Evolutionary conservation across 1,140 invertebrate genomes (phyloP), one percentile per base, ranked within the genome.

Genomic region (Cotesia vestalis): DNA sequence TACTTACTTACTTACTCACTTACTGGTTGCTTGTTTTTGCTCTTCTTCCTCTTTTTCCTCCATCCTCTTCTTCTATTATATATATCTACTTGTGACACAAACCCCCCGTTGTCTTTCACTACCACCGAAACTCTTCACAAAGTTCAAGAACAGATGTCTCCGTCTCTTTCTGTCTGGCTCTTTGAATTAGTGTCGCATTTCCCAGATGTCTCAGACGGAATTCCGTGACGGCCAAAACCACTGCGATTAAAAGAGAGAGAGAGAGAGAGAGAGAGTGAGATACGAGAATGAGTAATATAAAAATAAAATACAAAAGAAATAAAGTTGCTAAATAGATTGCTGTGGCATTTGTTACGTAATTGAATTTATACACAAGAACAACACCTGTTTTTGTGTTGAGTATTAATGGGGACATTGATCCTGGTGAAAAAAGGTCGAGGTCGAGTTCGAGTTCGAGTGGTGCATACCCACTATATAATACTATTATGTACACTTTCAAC

Each of bases 41-140:
- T 36, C 17, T 40, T 55, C 60, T 51, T 34, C 61, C 14, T 55
- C 53, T 34, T 27, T 63, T 52, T 71, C 57, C 62, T 51, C 35
- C 52, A 17, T 68, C 51, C 46, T 4, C 60, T 55, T 77, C 69
- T 66, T 72, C 69, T 52, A 27, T n/a, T 11, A 52, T n/a, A 52
- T 52, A 11, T n/a, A n/a, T 46, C 40, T 46, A 46, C 40, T 46
- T 46, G 6, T 46, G 11, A 46, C 40, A 46, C 11, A 46, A 46
- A 46, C 40, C 40, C 40, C 40, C 40, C 40, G 40, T 46, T 46
- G 40, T 46, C 40, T 46, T 46, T 57, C 53, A 57, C 40, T 12
- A 57, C 11, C 53, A 12, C 17, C 53, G 5, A 14, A n/a, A 57
- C 27, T 27, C 27, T 27, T 27, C 27, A 27, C 60, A 62, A 62